Percentiles rank a stretch among this genome's conserved stretches.
Evolutionary conservation across 2,797 vertebrate species (phyloP).

Genomic region (Aphelocoma californica): DNA sequence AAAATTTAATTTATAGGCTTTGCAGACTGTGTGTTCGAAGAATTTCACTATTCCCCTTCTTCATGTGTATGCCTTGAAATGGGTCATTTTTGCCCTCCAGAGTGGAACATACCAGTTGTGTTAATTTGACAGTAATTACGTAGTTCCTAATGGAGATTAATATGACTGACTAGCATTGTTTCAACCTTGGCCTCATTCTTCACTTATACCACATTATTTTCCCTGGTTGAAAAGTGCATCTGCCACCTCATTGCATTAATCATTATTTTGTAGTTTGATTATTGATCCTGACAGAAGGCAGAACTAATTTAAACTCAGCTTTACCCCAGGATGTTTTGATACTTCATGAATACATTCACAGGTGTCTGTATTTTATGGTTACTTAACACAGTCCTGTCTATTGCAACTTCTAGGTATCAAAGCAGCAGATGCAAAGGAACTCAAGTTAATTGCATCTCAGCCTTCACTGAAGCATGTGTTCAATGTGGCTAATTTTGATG

Average conservation of each 20-base stretch:
- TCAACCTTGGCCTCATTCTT: neutral
- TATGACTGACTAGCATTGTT: neutral
- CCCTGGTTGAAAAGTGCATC: neutral
- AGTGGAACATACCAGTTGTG: neutral
- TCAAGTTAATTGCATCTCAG: slow-evolving; percentile 87
- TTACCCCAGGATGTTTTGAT: neutral
- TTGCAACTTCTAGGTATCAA: slow-evolving; percentile 82
- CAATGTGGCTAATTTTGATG: slow-evolving; percentile 83
- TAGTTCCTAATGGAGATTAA: neutral
- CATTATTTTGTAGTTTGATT: neutral
- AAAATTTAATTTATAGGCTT: neutral
- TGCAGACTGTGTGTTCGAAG: neutral
- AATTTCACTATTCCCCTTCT: neutral
- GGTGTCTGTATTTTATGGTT: neutral
- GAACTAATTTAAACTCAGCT: neutral
- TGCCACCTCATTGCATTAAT: neutral
- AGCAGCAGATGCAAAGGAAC: slow-evolving; percentile 86
- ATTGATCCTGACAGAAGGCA: neutral
- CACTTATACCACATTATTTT: neutral
- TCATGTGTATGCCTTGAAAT: neutral
- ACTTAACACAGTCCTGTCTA: neutral
- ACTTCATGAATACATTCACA: neutral
- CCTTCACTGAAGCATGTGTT: slow-evolving; percentile 85
- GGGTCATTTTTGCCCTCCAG: neutral
- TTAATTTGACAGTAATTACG: neutral